Evolutionary conservation across 30 jellyfish, hydroid and myxozoan genomes (phyloP), one percentile per base, ranked within the genome.

Genomic region (Clytia hemisphaerica): DNA sequence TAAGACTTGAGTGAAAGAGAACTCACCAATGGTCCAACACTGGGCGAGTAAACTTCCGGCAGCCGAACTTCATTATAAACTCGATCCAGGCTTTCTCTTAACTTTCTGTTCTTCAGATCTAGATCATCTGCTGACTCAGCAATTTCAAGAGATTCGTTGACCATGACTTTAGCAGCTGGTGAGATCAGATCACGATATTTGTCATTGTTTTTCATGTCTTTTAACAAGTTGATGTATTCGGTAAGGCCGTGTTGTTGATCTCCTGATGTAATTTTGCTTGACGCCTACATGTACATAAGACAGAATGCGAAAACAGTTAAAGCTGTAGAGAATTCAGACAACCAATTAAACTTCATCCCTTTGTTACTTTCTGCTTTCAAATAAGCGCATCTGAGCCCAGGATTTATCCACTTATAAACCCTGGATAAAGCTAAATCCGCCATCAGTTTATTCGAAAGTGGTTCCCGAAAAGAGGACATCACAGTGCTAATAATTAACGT

Each of bases 11-110:
- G n/a, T n/a, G n/a, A n/a, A n/a, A n/a, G n/a, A n/a, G n/a, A n/a
- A n/a, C 30, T 7, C 6, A 57, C 70, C 70, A 22, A 45, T 1
- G 44, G 70, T 2, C 3, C 36, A 22, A 22, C 15, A n/a, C 25
- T 16, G 16, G 70, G 70, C 27, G 70, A 57, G 30, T 57, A 57
- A 7, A 57, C 70, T 5, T 57, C 50, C 4, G 70, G 70, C 27
- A 57, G 51, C 50, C 70, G 70, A 57, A 57, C 33, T 57, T 57
- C 70, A 2, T 57, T 57, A n/a, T 57, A 57, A 3, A 57, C 16
- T n/a, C 70, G 70, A 31, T 57, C 70, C 19, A 57, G 70, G 50
- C 70, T 57, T 22, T 57, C 70, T 21, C 70, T 37, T 21, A 33
- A 38, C 30, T 57, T 26, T 3, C 14, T 22, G 19, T 22, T n/a